Evolutionary conservation across 2,888 invertebrate species (phyloP).

Genomic region (Lamellibrachia satsuma): DNA sequence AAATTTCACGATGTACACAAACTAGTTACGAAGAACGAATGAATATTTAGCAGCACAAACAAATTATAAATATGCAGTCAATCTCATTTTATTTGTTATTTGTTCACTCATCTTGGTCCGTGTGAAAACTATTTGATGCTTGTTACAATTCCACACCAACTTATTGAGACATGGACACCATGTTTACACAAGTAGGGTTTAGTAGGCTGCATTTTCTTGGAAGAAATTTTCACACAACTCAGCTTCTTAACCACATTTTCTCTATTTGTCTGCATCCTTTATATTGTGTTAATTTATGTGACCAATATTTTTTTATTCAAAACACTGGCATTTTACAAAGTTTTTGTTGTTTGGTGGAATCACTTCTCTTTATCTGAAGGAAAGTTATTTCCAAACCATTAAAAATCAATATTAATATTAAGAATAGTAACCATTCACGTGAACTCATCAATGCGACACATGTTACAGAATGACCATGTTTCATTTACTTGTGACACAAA

Average conservation of each 20-base stretch:
- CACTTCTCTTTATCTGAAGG: background rate
- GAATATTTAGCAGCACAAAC: background rate
- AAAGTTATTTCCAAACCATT: background rate
- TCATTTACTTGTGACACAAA: background rate
- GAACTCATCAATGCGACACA: background rate
- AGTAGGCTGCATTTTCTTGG: too few species aligned
- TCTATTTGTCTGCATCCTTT: too few species aligned
- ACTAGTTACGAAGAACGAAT: background rate
- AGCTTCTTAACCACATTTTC: too few species aligned
- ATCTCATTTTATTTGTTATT: background rate
- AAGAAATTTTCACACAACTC: too few species aligned
- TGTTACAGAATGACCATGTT: background rate
- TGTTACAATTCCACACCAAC: background rate
- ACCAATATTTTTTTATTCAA: background rate
- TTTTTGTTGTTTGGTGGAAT: background rate
- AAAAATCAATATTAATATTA: background rate
- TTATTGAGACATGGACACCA: too few species aligned
- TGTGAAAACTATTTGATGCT: background rate
- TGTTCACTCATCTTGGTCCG: background rate
- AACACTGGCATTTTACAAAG: background rate
- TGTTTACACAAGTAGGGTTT: too few species aligned
- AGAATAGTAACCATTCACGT: background rate
- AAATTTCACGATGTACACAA: background rate
- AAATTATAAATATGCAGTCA: background rate
- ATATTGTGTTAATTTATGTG: too few species aligned